A percentile compares a stretch with the other conserved stretches of the same genome.
Evolutionary conservation across 2,888 invertebrate species (phyloP).

Genomic region (Drosophila borealis): DNA sequence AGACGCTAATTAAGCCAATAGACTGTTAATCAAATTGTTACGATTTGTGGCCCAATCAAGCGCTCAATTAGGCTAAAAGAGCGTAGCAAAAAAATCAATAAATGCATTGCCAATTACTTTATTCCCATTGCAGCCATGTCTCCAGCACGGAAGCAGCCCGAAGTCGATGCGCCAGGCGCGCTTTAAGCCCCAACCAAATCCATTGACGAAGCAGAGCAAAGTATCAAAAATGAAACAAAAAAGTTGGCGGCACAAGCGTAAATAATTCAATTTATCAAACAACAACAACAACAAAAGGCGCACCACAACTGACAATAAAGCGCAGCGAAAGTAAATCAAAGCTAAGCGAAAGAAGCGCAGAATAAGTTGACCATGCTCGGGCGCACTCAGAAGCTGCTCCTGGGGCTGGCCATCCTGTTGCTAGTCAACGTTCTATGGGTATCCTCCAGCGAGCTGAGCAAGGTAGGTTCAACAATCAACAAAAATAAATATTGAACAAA

Average conservation of each 20-base stretch:
- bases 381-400: slow-evolving; percentile 90
- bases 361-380: slow-evolving; percentile 82
- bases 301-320: slow-evolving; percentile 17
- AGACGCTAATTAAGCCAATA: slow-evolving; percentile 59
- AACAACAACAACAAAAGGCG: neutral
- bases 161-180: slow-evolving; percentile 13
- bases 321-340: neutral
- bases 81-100: slow-evolving; percentile 25
- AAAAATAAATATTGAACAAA: no score
- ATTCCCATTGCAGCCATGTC: slow-evolving; percentile 33
- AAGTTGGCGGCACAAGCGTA: slow-evolving; percentile 74
- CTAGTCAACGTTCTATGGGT: slow-evolving; percentile 98
- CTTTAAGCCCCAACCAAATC: neutral
- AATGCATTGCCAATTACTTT: slow-evolving; percentile 9
- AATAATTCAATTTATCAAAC: slow-evolving; percentile 47
- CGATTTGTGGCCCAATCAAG: slow-evolving; percentile 12
- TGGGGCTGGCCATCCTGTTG: slow-evolving; percentile 94
- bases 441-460: slow-evolving; percentile 96
- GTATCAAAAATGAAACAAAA: slow-evolving; percentile 66
- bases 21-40: slow-evolving; percentile 53
- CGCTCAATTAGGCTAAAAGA: no score
- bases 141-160: neutral
- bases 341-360: neutral
- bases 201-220: slow-evolving; percentile 3
- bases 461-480: slow-evolving; percentile 87